Evolutionary conservation across 2,888 invertebrate species (phyloP), one percentile per base, ranked within the genome.

Genomic region (Ecliptopera silaceata): DNA sequence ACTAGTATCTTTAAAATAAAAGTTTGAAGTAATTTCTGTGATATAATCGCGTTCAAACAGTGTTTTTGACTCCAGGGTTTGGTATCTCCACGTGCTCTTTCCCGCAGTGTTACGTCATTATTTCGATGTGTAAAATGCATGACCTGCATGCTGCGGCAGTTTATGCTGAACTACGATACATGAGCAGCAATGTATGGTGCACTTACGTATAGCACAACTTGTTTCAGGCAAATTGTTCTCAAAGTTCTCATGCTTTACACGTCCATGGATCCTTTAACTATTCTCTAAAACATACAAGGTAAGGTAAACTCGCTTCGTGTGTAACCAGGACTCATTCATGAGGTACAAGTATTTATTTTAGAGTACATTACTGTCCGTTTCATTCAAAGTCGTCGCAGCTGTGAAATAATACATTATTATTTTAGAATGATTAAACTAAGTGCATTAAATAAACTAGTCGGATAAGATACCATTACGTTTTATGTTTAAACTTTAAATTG

Each of bases 81-180:
- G 26, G 31, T 53, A 26, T n/a, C 18, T 47, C 52, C 11, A 8
- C 3, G 42, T 12, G 26, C 18, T 18, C 11, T 22, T 22, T 29
- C 38, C 57, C 39, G 57, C 57, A 57, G 51, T 52, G 47, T 57
- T 47, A 52, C 56, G 52, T 52, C 47, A 57, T 26, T 51, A 52
- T 18, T 26, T 43, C 32, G 29, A 26, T 31, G 57, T 49, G 36
- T n/a, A 5, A 46, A 15, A 46, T n/a, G 46, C 18, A 57, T 51
- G 43, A 47, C 56, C 46, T 42, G 51, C 47, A 11, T n/a, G 45
- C 26, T 47, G 47, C 47, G 47, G 47, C 42, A 39, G 42, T 18
- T 18, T 55, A 18, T 36, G 51, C 39, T 26, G 41, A 26, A n/a
- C 20, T 31, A 20, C 11, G n/a, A 32, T 43, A 18, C 36, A 47